Evolutionary conservation across 30 jellyfish, hydroid and myxozoan species (phyloP).

Genomic region (Turritopsis dohrnii): DNA sequence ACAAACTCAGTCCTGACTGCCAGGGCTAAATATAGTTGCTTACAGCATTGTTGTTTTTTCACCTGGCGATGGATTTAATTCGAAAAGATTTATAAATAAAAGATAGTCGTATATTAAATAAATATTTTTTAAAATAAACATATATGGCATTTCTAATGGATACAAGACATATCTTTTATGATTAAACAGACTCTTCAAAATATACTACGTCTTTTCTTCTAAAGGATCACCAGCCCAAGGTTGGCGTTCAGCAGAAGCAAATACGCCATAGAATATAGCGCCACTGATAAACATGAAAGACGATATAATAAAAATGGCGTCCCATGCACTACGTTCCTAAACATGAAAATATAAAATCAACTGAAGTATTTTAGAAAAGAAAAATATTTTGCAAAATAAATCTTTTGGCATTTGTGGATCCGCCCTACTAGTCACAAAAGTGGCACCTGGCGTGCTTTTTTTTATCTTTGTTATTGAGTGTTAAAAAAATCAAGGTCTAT

Average conservation of each 20-base stretch:
- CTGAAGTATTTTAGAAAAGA: background rate
- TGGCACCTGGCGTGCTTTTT: background rate
- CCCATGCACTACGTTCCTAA: conserved; percentile 49
- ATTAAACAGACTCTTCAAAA: too few relatives aligned
- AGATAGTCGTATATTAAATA: too few relatives aligned
- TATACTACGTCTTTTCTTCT: too few relatives aligned
- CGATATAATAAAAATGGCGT: conserved; percentile 64
- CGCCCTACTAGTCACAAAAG: background rate
- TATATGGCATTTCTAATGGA: too few relatives aligned
- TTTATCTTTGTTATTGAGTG: background rate
- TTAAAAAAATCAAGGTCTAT: background rate
- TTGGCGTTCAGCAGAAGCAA: conserved; percentile 94
- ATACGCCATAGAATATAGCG: conserved; percentile 58
- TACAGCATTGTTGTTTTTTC: too few relatives aligned
- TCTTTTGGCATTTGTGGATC: background rate
- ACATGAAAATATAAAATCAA: background rate
- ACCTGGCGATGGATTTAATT: too few relatives aligned
- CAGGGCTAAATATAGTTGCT: too few relatives aligned
- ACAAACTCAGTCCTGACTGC: too few relatives aligned
- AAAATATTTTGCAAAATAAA: too few relatives aligned
- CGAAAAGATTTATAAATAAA: too few relatives aligned
- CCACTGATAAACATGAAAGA: conserved; percentile 70
- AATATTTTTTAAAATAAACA: too few relatives aligned
- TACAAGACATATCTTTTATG: too few relatives aligned
- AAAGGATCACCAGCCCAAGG: conserved; percentile 83